Percentiles rank a stretch among this genome's conserved stretches.
Conservation (phyloP, 2,797 vertebrate genomes). For the Craterocephalus amniculus region DNA sequence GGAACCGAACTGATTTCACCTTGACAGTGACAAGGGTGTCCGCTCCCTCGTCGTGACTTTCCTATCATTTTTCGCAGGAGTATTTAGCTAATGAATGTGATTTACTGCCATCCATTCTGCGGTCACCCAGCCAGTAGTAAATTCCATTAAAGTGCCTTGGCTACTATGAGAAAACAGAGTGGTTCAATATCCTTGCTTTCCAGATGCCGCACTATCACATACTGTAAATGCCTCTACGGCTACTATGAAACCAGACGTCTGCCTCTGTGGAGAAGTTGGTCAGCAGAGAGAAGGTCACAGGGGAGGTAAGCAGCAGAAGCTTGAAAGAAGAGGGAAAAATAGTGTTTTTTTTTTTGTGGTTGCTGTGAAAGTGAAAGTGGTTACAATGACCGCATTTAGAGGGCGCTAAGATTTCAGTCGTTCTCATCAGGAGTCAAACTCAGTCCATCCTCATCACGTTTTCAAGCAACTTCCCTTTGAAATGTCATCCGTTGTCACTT, state of each 20-base stretch:
- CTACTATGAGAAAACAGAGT: conserved; percentile 36
- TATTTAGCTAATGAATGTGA: conserved; percentile 40
- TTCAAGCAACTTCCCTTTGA: no score
- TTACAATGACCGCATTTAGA: background rate
- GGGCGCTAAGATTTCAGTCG: no score
- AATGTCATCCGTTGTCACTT: no score
- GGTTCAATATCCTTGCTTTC: conserved; percentile 34
- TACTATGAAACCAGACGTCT: conserved; percentile 24
- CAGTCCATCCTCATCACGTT: no score
- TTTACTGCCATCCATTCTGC: conserved; percentile 52
- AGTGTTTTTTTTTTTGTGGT: background rate
- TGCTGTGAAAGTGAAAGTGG: conserved; percentile 3
- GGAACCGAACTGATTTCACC: conserved; percentile 24
- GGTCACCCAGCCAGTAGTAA: conserved; percentile 36
- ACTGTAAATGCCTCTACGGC: conserved; percentile 13
- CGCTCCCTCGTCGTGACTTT: conserved; percentile 33
- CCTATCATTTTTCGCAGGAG: conserved; percentile 44
- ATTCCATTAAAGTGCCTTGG: conserved; percentile 57
- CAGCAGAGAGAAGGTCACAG: conserved; percentile 26
- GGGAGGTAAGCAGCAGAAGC: background rate
- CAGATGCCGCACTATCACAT: conserved; percentile 19
- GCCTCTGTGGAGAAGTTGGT: conserved; percentile 23
- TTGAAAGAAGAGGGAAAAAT: conserved; percentile 1
- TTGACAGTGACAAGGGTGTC: conserved; percentile 19
- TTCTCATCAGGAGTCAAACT: no score